These are phyloP conservation scores for Todiramphus chloris DNA, from an alignment of 2,113 vertebrate genomes.

Conservation along the genomic window DNA sequence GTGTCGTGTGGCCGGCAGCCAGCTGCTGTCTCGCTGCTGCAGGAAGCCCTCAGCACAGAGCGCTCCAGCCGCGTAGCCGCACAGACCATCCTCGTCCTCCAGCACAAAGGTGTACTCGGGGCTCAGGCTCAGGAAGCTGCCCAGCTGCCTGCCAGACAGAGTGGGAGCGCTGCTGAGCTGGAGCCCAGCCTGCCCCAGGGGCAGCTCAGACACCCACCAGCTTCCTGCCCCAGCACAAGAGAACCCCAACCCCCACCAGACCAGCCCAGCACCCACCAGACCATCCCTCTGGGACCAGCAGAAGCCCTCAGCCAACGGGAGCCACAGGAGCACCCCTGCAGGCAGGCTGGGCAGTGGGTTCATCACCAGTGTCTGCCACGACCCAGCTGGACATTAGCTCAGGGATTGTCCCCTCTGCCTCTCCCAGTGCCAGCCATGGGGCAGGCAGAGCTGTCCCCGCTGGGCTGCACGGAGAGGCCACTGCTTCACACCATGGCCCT, in stretches of 20 bases:
- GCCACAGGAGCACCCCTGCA: not conserved
- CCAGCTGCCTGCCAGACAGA: conserved; percentile 74
- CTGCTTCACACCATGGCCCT: fast-evolving
- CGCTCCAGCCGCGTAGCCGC: conserved; percentile 79
- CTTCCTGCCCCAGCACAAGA: fast-evolving
- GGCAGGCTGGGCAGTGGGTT: not conserved
- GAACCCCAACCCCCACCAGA: not conserved
- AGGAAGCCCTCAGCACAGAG: conserved; percentile 79
- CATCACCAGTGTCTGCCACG: not conserved
- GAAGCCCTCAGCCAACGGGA: not conserved
- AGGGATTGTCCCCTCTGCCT: not conserved
- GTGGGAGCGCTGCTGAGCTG: not conserved
- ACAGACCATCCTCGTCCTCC: conserved; percentile 82
- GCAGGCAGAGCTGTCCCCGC: not conserved
- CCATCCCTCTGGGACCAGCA: not conserved
- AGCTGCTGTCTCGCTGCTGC: conserved; percentile 79
- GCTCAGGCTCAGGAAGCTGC: conserved; percentile 81
- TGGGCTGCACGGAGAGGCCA: not conserved
- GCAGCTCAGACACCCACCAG: not conserved
- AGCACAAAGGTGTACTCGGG: conserved; percentile 85
- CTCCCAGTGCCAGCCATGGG: fast-evolving
- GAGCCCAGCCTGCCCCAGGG: not conserved
- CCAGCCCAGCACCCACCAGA: not conserved
- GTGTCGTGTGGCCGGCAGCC: conserved; percentile 77
- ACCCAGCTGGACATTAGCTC: not conserved